phyloP scores from a whole-genome alignment of 2,797 vertebrate species.

The Spinus pinus region DNA sequence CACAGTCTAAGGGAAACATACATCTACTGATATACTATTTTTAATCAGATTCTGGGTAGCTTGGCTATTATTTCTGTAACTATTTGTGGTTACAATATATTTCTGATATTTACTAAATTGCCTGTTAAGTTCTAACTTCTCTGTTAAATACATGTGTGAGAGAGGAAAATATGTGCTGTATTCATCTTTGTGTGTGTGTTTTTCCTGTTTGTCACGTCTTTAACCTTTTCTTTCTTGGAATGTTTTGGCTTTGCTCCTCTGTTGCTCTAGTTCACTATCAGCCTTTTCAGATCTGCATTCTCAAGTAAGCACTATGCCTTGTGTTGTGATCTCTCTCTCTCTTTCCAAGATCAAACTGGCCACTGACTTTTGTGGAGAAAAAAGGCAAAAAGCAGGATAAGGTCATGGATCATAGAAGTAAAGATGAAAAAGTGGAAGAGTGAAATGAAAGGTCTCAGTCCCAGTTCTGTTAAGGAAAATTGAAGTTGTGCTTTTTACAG shows the following conservation, averaged over 20 bases:
- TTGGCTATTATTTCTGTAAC: neutral
- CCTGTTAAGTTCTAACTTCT: neutral
- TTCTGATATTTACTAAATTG: neutral
- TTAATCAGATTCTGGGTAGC: neutral
- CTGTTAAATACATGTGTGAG: accelerated
- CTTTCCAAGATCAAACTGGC: neutral
- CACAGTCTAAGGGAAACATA: neutral
- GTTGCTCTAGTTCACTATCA: neutral
- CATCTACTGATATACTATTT: neutral
- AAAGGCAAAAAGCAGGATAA: neutral
- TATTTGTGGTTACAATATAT: neutral
- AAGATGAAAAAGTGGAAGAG: neutral
- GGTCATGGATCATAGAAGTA: neutral
- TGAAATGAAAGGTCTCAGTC: neutral
- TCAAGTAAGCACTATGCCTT: neutral
- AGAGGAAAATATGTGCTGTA: neutral
- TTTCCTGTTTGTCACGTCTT: neutral
- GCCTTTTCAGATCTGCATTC: neutral
- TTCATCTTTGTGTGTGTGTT: neutral
- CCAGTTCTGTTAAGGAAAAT: neutral
- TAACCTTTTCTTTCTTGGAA: neutral
- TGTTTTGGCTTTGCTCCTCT: neutral
- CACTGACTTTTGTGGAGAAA: neutral
- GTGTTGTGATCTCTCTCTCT: neutral
- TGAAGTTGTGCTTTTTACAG: neutral